Evolutionary conservation across 2,888 invertebrate genomes (phyloP).

Genomic region (Lathronympha strigana): DNA sequence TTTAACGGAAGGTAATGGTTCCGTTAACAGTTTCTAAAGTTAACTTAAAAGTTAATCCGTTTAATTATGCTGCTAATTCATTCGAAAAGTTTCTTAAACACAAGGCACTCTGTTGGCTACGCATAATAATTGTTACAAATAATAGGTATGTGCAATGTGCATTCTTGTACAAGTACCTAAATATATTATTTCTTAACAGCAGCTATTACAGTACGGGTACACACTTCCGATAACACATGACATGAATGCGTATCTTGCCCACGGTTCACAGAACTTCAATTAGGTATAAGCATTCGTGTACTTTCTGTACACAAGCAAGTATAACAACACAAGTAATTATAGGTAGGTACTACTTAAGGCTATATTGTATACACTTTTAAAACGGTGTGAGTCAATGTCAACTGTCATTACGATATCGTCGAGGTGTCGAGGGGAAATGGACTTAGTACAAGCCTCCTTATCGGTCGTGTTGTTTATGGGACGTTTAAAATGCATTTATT

Average conservation of each 20-base stretch:
- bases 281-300: constrained; percentile 54
- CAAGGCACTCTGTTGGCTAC: too few species aligned
- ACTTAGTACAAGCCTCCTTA: constrained; percentile 60
- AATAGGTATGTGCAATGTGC: neutral
- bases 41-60: too few species aligned
- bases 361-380: constrained; percentile 60
- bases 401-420: constrained; percentile 77
- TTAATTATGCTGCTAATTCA: too few species aligned
- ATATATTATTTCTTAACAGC: constrained; percentile 38
- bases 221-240: constrained; percentile 73
- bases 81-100: too few species aligned
- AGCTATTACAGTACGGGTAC: constrained; percentile 70
- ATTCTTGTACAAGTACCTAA: neutral
- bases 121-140: neutral
- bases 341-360: constrained; percentile 30
- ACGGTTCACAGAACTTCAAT: constrained; percentile 78
- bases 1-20: too few species aligned
- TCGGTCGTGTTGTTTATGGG: constrained; percentile 61
- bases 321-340: constrained; percentile 49
- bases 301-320: constrained; percentile 50
- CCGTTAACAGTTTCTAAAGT: too few species aligned
- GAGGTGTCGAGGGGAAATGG: constrained; percentile 67
- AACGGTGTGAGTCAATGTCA: constrained; percentile 70
- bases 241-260: constrained; percentile 74
- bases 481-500: constrained; percentile 60